Base-by-base conservation (phyloP, 2,888 invertebrate species). In the Drosophila paramelanica region DNA sequence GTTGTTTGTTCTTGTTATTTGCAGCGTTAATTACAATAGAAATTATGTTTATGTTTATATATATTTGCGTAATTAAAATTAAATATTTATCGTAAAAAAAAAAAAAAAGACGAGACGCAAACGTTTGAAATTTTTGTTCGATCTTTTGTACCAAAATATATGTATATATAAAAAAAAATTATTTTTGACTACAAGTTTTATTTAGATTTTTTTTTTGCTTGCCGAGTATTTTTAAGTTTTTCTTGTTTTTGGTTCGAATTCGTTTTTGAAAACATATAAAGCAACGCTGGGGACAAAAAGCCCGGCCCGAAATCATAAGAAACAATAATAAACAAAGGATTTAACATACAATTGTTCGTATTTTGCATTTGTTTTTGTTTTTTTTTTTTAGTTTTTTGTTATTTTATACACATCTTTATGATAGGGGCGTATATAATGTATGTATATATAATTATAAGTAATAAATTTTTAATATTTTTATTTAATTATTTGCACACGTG, bases 401-500 rank as follows among this genome's bases (percentile, higher is more conserved):
- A 64, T 68, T 85, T 81, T 84, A 81, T 88, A 85, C 85, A 84
- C 79, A 85, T 86, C 55, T 59, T 78, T 84, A 81, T 79, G 77
- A 68, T 84, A 83, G 68, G 77, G 81, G 81, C 74, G 68, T 83
- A 83, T 81, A 75, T 87, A 86, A 86, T 70, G 61, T 77, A 73
- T 77, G 53, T 74, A 76, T 73, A 70, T 70, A 83, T 88, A 85
- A 87, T 88, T 89, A 83, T 89, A 85, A 87, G 77, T 85, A 83
- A 87, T 81, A 81, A 84, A 89, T 89, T 89, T 79, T 77, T 39
- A 72, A 73, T 85, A 85, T 74, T 88, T 81, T 72, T 80, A 78
- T 81, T 86, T 84, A 86, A 89, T 89, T 89, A 86, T 86, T 86
- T 86, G 86, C 86, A 86, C 86, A 86, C 89, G 82, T 86, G 88